Base-by-base conservation (phyloP, 2,113 vertebrate genomes). In the Stigmatopora nigra region DNA sequence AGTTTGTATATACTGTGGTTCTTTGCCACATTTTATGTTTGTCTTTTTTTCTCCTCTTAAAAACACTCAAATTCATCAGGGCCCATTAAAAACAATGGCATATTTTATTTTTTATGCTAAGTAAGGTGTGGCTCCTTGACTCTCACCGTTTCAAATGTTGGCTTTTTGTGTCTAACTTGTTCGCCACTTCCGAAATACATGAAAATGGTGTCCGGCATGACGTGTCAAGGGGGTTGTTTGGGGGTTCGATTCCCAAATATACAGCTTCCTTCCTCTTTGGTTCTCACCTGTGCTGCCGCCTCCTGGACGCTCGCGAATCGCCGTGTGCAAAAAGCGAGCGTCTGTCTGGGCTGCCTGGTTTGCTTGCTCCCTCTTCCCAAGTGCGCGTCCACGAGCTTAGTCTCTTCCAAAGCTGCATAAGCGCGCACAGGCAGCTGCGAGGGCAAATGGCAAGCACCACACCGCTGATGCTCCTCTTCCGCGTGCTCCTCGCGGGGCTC, bases 211-310 rank as follows among this genome's bases (percentile, higher is more conserved):
- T 12, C 20, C 22, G 1, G 53, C 11, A 55, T 60, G 58, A 59
- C 15, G 56, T 15, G 55, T 9, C 25, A 58, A 17, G 56, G 8
- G 16, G 31, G 56, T 8, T 15, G 35, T 9, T 60, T 17, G 36
- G 13, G 57, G 35, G 38, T 44, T 16, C 16, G 57, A 38, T 41
- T 12, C 57, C 36, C 15, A 31, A 31, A 31, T 31, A 31, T 31
- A 31, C 11, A 6, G n/a, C 17, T 9, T 7, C 35, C 57, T 15
- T 9, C 59, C 14, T 31, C 53, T 13, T 31, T 22, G 22, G 15
- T 22, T 38, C 78, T 79, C 86, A 90, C 88, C 89, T 89, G 89
- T 85, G 85, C 88, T 89, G 89, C 90, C 89, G 87, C 89, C 90
- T 91, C 89, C 88, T 89, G 90, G 89, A 89, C 88, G 82, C 79